Conservation (phyloP, 2,888 invertebrate genomes). For the Phalera bucephala region DNA sequence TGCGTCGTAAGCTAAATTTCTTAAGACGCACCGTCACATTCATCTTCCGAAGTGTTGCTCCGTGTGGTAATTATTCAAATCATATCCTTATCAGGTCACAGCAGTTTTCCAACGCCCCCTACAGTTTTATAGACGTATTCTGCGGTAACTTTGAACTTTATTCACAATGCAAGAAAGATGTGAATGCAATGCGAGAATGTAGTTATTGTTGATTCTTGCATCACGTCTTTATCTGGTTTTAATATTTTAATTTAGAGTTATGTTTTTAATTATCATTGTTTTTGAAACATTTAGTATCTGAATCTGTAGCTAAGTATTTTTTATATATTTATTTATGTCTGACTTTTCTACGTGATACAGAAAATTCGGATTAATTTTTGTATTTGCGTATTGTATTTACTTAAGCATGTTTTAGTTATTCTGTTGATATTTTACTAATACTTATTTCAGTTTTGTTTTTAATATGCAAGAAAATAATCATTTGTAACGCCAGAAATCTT, state of each 20-base stretch:
- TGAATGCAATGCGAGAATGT: constrained; percentile 10
- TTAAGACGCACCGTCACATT: constrained; percentile 56
- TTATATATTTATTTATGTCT: no score
- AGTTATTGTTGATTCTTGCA: constrained; percentile 22
- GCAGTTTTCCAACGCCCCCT: constrained; percentile 65
- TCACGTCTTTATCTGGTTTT: constrained; percentile 43
- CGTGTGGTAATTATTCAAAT: constrained; percentile 76
- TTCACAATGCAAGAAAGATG: constrained; percentile 13
- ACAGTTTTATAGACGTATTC: constrained; percentile 14
- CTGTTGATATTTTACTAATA: no score
- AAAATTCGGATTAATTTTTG: no score
- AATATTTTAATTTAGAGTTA: constrained; percentile 46
- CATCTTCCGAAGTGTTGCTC: constrained; percentile 64
- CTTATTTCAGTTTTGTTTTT: no score
- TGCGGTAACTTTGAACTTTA: constrained; percentile 25
- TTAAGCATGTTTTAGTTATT: no score
- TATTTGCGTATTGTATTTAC: no score
- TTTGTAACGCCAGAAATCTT: no score
- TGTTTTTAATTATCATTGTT: constrained; percentile 46
- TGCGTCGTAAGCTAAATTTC: constrained; percentile 33
- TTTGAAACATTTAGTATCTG: no score
- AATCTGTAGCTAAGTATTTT: no score
- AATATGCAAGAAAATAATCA: no score
- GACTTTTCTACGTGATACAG: no score
- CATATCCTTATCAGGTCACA: constrained; percentile 63